Evolutionary conservation across 2,113 vertebrate genomes (phyloP).

Genomic region (Trematomus loennbergii): DNA sequence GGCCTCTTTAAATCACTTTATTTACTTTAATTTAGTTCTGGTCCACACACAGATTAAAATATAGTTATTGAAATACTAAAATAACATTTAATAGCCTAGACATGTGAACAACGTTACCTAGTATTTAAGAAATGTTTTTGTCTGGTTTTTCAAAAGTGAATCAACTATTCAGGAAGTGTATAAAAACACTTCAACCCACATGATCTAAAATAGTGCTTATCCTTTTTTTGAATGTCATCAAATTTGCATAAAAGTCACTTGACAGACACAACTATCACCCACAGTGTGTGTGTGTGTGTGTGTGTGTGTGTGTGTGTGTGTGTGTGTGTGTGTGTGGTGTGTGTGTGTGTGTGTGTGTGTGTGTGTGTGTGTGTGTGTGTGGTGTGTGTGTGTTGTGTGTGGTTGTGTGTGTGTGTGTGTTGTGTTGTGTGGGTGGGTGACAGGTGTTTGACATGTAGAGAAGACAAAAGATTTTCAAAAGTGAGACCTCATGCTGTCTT

Average conservation of each 20-base stretch:
- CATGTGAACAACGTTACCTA: background rate
- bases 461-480: constrained; percentile 19
- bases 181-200: no score
- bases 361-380: constrained; percentile 7
- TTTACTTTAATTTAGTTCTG: no score
- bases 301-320: constrained; percentile 5
- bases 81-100: no score
- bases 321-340: background rate
- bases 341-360: constrained; percentile 5
- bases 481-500: background rate
- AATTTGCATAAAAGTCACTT: constrained; percentile 27
- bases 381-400: constrained; percentile 19
- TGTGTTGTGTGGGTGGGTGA: constrained; percentile 25
- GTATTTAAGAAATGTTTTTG: no score
- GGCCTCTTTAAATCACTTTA: no score
- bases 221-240: background rate
- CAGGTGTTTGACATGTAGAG: background rate
- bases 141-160: no score
- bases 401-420: background rate
- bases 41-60: no score
- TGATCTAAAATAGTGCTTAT: no score
- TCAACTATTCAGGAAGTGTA: no score
- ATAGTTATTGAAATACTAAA: no score
- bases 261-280: constrained; percentile 14
- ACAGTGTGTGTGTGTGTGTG: background rate